These are phyloP conservation scores for Dasysyrphus albostriatus DNA, from an alignment of 2,888 invertebrate genomes.

Conservation along the genomic window DNA sequence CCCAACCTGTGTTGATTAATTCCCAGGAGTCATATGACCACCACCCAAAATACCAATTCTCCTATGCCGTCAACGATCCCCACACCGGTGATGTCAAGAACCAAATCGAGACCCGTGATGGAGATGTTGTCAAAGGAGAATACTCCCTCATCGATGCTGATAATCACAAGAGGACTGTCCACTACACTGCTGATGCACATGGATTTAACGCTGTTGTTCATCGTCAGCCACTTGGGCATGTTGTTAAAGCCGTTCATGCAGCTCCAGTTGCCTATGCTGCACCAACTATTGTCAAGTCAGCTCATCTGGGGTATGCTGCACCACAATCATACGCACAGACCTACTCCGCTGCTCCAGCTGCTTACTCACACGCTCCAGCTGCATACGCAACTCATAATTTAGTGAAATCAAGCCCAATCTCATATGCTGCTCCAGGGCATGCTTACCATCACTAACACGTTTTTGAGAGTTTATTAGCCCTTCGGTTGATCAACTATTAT, in stretches of 20 bases:
- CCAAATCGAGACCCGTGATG: no score
- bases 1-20: no score
- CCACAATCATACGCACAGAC: no score
- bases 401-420: slow-evolving; percentile 46
- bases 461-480: not conserved
- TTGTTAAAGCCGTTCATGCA: slow-evolving; percentile 63
- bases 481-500: no score
- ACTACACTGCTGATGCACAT: slow-evolving; percentile 83
- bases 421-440: slow-evolving; percentile 43
- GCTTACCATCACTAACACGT: slow-evolving; percentile 48
- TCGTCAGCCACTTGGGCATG: slow-evolving; percentile 80
- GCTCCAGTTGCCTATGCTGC: slow-evolving; percentile 74
- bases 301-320: no score
- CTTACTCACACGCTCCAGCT: no score
- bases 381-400: no score
- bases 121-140: slow-evolving; percentile 81
- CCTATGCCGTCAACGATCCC: no score
- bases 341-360: no score
- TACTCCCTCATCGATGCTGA: slow-evolving; percentile 84
- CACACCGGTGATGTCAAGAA: no score
- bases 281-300: not conserved
- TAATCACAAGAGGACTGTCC: slow-evolving; percentile 83
- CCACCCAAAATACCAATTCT: no score
- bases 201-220: slow-evolving; percentile 84
- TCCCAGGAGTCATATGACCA: no score